Evolutionary conservation across 2,113 vertebrate genomes (phyloP), one percentile per base, ranked within the genome.

Genomic region (Pterocles burchelli): DNA sequence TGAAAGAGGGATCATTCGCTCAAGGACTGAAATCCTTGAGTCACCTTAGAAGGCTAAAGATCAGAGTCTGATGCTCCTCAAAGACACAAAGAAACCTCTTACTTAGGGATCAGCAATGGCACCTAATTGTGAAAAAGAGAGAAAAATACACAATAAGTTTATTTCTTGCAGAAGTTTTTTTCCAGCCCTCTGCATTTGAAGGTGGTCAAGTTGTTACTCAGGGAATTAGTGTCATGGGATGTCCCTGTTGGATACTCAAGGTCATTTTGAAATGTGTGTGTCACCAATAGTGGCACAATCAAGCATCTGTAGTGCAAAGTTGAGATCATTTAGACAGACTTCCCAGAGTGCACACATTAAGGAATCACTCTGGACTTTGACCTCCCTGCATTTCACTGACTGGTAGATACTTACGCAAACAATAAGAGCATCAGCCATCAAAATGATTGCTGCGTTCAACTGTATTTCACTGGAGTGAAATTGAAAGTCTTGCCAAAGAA

Each of bases 301-400:
- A 85, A 59, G 34, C 43, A 62, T 55, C 55, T 1, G 0, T 59
- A 72, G 59, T 86, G 34, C 71, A 85, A 85, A 90, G 63, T 1
- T 77, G 71, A 89, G 63, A 79, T 68, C 2, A 31, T 80, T 76
- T 67, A 45, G 20, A 41, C 52, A 63, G 41, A 52, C 67, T 91
- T 88, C 68, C 55, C 24, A 70, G 78, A 83, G 38, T 25, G 34
- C 22, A 46, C 43, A 28, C 26, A 45, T 65, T 85, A 91, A 91
- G 49, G 89, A 89, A 87, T 81, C 66, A 51, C 17, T 93, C 46
- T 88, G 45, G 48, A 34, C 86, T 94, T 71, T 80, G 67, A 45
- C 38, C 48, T 94, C 55, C n/a, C 59, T 90, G 63, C 63, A 36
- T 92, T 96, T 91, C 90, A 49, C 68, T 90, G 78, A 78, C 85